Evolutionary conservation across 2,113 vertebrate species (phyloP).

Genomic region (Dinomys branickii): DNA sequence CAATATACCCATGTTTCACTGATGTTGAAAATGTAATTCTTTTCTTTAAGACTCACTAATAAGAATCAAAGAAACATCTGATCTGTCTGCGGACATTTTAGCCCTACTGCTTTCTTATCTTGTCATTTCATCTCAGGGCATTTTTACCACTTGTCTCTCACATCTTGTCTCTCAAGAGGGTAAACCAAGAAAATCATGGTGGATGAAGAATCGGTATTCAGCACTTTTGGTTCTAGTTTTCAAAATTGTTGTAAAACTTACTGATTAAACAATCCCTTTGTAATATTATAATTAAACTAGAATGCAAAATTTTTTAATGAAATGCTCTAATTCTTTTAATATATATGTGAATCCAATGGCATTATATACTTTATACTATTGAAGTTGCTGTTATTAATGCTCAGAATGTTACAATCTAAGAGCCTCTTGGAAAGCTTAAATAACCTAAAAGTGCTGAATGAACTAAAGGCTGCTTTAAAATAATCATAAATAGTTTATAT

Average conservation of each 20-base stretch:
- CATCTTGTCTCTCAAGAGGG: neutral
- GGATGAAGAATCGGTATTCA: neutral
- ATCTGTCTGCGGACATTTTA: neutral
- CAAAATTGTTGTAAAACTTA: neutral
- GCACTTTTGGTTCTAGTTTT: neutral
- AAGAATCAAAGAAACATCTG: neutral
- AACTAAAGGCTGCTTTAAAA: neutral
- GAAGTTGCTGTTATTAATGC: conserved; percentile 33
- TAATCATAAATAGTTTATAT: neutral
- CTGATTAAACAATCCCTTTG: neutral
- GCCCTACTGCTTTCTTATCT: neutral
- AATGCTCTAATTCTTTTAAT: neutral
- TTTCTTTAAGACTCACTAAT: neutral
- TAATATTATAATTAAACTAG: neutral
- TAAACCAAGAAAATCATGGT: neutral
- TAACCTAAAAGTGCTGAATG: neutral
- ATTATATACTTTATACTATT: conserved; percentile 25
- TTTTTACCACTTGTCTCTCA: neutral
- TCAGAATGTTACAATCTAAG: neutral
- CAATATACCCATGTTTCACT: neutral
- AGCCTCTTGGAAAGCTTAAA: neutral
- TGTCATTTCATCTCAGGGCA: neutral
- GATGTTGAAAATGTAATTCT: neutral
- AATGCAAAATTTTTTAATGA: neutral
- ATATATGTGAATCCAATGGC: neutral